A percentile compares a stretch with the other conserved stretches of the same genome.
phyloP scores from a whole-genome alignment of 2,888 invertebrate genomes.

The Cordilura impudica region DNA sequence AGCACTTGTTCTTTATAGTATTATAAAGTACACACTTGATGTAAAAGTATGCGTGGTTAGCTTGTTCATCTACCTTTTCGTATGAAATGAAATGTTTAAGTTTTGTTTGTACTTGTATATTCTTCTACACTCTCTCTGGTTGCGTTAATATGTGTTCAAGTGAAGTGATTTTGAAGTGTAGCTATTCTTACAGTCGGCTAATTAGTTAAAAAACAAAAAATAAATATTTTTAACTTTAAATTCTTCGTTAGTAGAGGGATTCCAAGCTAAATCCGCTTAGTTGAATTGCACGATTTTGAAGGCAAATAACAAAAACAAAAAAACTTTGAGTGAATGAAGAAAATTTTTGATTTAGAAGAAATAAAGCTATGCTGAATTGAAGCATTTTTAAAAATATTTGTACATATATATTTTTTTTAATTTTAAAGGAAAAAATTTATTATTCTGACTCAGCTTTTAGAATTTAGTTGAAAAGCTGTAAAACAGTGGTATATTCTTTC shows the following conservation, averaged over 20 bases:
- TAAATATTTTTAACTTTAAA: no score
- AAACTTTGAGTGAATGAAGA: background rate
- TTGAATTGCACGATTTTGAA: no score
- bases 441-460: no score
- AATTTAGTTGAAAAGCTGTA: no score
- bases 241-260: no score
- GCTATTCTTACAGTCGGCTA: background rate
- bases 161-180: background rate
- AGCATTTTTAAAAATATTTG: background rate
- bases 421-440: no score
- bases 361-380: background rate
- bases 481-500: no score
- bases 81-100: background rate
- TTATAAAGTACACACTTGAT: constrained; percentile 6
- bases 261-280: no score
- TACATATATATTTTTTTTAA: no score
- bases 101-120: background rate
- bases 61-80: background rate
- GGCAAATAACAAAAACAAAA: no score
- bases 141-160: background rate
- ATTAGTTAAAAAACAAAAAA: background rate
- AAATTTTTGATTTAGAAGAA: background rate
- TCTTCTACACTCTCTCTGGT: background rate
- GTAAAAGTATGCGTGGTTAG: constrained; percentile 17
- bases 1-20: constrained; percentile 13